Conservation (phyloP, 2,113 vertebrate genomes). For the Pseudopodoces humilis region DNA sequence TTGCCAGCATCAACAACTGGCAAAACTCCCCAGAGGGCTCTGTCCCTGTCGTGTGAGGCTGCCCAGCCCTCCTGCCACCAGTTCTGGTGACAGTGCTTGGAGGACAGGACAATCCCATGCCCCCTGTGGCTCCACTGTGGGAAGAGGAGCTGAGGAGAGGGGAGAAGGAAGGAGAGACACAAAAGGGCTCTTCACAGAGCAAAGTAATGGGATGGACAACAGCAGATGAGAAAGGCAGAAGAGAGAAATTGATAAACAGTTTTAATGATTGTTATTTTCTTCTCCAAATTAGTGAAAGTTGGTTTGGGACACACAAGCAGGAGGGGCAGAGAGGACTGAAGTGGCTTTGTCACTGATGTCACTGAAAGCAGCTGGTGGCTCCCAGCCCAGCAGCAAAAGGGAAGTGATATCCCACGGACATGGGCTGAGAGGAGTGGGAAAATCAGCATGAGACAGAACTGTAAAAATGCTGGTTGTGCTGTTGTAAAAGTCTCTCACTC, state of each 20-base stretch:
- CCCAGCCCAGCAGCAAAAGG: background rate
- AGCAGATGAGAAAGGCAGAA: background rate
- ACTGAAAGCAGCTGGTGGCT: background rate
- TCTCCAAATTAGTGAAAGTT: background rate
- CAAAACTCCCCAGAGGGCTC: background rate
- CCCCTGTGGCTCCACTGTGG: too few relatives aligned
- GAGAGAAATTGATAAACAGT: background rate
- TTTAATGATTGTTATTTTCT: background rate
- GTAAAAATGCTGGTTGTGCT: background rate
- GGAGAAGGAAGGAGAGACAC: background rate
- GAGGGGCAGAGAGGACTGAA: background rate
- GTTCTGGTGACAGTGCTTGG: background rate
- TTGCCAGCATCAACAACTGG: accelerated
- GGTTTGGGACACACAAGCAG: background rate
- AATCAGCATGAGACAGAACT: background rate
- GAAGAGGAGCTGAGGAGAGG: background rate
- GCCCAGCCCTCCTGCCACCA: background rate
- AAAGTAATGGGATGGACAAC: background rate
- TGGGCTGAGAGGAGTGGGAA: background rate
- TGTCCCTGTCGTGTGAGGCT: background rate
- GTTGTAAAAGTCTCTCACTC: background rate
- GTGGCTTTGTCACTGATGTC: background rate
- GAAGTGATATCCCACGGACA: accelerated
- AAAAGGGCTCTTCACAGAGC: background rate
- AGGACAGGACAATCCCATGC: background rate